Evolutionary conservation across 2,888 invertebrate species (phyloP).

Genomic region (Melipona beecheii): DNA sequence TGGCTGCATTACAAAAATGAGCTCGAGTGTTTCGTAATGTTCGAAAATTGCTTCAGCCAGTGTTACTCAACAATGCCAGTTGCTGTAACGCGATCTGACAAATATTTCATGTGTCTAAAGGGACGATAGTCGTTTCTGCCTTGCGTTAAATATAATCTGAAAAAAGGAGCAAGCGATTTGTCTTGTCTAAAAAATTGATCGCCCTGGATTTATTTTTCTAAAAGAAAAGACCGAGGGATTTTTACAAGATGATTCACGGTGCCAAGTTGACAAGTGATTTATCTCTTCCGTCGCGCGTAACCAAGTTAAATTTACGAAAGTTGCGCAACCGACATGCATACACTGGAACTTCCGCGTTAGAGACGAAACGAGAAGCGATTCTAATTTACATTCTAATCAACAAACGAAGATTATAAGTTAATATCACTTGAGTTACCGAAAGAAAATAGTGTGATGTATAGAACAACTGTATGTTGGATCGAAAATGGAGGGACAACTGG

Average conservation of each 20-base stretch:
- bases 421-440: not conserved
- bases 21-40: too few species aligned
- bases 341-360: constrained; percentile 62
- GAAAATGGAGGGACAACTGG: not conserved
- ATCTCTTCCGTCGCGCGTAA: constrained; percentile 67
- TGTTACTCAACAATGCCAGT: too few species aligned
- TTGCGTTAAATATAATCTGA: too few species aligned
- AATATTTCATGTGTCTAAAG: too few species aligned
- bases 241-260: constrained; percentile 31
- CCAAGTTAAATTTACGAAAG: constrained; percentile 77
- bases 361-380: constrained; percentile 64
- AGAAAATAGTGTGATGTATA: not conserved
- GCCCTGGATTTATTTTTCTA: not conserved
- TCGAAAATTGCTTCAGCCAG: too few species aligned
- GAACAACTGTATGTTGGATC: not conserved
- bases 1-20: too few species aligned
- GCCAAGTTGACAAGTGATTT: constrained; percentile 74
- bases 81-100: too few species aligned
- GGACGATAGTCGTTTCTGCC: too few species aligned
- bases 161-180: not conserved
- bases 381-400: not conserved
- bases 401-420: not conserved
- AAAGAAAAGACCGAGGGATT: constrained; percentile 34
- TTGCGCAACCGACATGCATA: constrained; percentile 77
- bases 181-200: not conserved